Conservation (phyloP, 2,797 vertebrate species). For the Enteromius radiatus region DNA sequence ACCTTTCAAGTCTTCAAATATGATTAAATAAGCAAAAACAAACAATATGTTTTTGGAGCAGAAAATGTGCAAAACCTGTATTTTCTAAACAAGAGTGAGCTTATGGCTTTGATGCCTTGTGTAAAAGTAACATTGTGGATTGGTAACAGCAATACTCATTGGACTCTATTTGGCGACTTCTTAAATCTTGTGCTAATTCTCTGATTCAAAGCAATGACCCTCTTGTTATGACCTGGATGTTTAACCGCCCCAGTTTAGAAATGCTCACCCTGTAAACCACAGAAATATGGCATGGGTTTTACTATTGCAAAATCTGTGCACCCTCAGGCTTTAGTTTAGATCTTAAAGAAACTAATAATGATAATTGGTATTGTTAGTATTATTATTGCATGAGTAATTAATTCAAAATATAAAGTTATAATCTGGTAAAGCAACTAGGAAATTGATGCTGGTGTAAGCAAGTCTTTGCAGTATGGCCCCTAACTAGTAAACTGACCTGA, state of each 20-base stretch:
- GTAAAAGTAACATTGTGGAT: neutral
- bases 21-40: slow-evolving; percentile 19
- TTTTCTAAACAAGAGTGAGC: slow-evolving; percentile 1
- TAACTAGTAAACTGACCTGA: slow-evolving; percentile 29
- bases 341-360: neutral
- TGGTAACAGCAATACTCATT: neutral
- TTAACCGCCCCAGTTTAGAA: slow-evolving; percentile 9
- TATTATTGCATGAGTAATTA: neutral
- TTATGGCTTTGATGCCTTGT: neutral
- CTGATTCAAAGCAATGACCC: slow-evolving; percentile 8
- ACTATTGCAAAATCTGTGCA: neutral
- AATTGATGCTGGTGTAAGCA: neutral
- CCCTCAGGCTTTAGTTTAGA: neutral
- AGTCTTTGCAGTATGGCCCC: neutral
- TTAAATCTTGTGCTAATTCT: neutral
- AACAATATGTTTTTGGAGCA: neutral
- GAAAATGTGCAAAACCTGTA: neutral
- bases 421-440: neutral
- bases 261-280: slow-evolving; percentile 10
- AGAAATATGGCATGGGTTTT: slow-evolving; percentile 6
- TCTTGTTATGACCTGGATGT: slow-evolving; percentile 38
- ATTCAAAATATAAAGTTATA: no score
- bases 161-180: neutral
- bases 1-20: slow-evolving; percentile 10
- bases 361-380: neutral